These are phyloP conservation scores for Condylostylus longicornis DNA, from an alignment of 1,140 invertebrate species.

Conservation along the genomic window DNA sequence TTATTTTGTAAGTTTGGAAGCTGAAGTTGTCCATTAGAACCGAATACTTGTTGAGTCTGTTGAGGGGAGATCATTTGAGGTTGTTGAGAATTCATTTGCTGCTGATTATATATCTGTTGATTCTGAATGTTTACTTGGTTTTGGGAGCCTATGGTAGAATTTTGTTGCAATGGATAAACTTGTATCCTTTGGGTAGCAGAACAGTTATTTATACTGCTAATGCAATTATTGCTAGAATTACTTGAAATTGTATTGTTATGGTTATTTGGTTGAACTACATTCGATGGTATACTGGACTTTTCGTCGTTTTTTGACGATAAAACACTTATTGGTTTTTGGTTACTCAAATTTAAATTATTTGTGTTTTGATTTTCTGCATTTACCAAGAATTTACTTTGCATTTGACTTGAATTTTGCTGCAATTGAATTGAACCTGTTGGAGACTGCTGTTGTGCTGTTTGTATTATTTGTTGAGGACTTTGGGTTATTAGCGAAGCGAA, in stretches of 20 bases:
- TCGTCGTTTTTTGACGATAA: not conserved
- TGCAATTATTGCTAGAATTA: conserved; percentile 2
- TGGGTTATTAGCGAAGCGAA: conserved; percentile 14
- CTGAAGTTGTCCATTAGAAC: not conserved
- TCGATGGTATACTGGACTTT: conserved; percentile 15
- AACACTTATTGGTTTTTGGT: not conserved
- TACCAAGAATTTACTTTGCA: conserved; percentile 22
- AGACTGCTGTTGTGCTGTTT: not conserved
- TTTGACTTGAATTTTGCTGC: conserved; percentile 4
- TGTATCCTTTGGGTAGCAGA: conserved; percentile 21
- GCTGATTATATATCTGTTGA: not conserved
- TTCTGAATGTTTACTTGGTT: conserved; percentile 4
- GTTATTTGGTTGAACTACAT: conserved; percentile 27
- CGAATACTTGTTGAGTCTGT: not conserved
- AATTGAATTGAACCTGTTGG: not conserved
- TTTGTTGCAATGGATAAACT: conserved; percentile 31
- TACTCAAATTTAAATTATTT: conserved; percentile 2
- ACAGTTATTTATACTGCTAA: conserved; percentile 10
- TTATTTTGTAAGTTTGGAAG: not conserved
- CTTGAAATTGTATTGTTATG: conserved; percentile 13
- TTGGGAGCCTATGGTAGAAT: conserved; percentile 9
- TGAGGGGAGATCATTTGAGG: conserved; percentile 3
- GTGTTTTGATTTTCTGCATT: too few species aligned
- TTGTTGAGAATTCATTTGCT: conserved; percentile 3
- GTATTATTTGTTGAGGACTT: conserved; percentile 7